A percentile compares a stretch with the other conserved stretches of the same genome.
phyloP scores from a whole-genome alignment of 2,888 invertebrate genomes.

The Eucera pruinosa region DNA sequence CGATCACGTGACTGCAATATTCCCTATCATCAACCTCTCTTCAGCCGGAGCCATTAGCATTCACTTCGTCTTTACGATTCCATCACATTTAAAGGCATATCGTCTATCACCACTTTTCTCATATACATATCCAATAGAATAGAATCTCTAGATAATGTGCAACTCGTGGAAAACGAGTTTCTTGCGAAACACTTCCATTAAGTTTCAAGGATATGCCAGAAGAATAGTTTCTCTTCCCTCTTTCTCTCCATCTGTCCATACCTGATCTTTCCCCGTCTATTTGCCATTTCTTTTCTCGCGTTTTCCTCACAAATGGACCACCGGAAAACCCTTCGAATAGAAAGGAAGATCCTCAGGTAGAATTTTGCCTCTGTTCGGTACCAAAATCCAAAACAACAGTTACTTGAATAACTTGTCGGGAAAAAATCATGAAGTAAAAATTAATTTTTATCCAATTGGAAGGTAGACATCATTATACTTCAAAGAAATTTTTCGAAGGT shows the following conservation, averaged over 20 bases:
- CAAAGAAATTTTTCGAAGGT: no score
- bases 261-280: neutral
- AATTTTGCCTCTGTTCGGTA: no score
- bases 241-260: conserved; percentile 9
- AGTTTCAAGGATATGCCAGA: conserved; percentile 33
- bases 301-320: conserved; percentile 17
- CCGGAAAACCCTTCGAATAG: neutral
- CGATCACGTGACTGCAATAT: neutral
- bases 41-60: no score
- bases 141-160: conserved; percentile 11
- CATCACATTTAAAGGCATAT: neutral
- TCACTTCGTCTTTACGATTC: neutral
- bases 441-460: no score
- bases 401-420: no score
- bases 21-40: neutral
- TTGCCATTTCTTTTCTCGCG: conserved; percentile 35
- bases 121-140: neutral
- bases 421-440: no score
- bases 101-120: neutral
- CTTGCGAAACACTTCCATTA: conserved; percentile 48
- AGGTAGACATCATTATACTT: no score
- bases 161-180: conserved; percentile 26
- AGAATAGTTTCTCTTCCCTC: conserved; percentile 25
- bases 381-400: no score
- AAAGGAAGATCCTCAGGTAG: neutral